Base-by-base conservation (phyloP, 1,140 invertebrate species). In the Tribolium castaneum region DNA sequence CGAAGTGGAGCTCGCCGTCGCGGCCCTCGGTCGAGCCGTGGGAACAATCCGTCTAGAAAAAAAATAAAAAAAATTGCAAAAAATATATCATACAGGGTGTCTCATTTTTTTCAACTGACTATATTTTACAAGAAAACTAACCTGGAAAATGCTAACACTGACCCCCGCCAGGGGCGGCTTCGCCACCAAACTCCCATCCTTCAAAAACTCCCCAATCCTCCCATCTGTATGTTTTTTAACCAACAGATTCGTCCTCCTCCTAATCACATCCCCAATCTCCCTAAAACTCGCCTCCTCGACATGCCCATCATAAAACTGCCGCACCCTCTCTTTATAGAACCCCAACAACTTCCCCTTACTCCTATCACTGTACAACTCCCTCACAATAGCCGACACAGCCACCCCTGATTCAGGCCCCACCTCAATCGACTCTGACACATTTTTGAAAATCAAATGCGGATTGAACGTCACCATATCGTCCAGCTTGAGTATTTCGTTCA, bases 401-500 rank as follows among this genome's bases (percentile, higher is more conserved):
- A 95, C 91, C 1, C 93, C 93, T 16, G 91, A 90, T 30, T 89
- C 87, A 0, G 89, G 88, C 13, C 90, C 73, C 1, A 88, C 90
- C 66, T 91, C 89, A 49, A 93, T 91, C 0, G 93, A 93, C 80
- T 95, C 94, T 0, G 94, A 94, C 1, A 96, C 92, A 84, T 96
- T 95, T 85, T 94, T 93, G 74, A 96, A 92, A 0, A 95, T 92
- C 78, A 95, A 89, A 85, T 96, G 95, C 0, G 95, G 95, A 87
- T 96, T 96, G 80, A 96, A 96, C 0, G 94, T 94, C 0, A 95
- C 92, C 89, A 95, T 94, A 78, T 96, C 94, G 83, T 96, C 95
- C 5, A 97, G 87, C 80, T 93, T 92, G 0, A 97, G 88, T 9
- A 96, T 90, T 79, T 96, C 94, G 83, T 96, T 96, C 92, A 97